Evolutionary conservation across 2,113 vertebrate genomes (phyloP), one percentile per base, ranked within the genome.

Genomic region (Speoplatyrhinus poulsoni): DNA sequence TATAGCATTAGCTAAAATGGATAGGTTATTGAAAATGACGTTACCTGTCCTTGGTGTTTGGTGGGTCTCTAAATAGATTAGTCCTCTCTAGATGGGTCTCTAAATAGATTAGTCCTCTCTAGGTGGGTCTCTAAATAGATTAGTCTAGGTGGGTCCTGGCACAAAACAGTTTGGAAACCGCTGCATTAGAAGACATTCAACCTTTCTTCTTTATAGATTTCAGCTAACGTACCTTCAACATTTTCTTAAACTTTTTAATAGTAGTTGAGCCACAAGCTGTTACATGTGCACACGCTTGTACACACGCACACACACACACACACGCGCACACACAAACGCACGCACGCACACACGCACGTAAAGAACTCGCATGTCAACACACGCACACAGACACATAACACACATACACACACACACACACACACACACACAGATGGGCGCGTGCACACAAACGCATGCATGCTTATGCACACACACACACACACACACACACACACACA

Each of bases 131-230:
- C 26, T 26, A 26, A 26, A 26, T 26, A 26, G 26, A 26, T 26
- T 26, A 26, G 26, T 26, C 26, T 26, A 26, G 26, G 26, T 26
- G 26, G 26, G 26, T 26, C 2, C 1, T 26, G 26, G 26, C 1
- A 26, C 2, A 26, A 26, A 26, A 26, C 26, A 2, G 26, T 26
- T 26, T 26, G 26, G 26, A 26, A 26, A 26, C 26, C 26, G 1
- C 26, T 26, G 26, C 26, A 26, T 26, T 49, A 55, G 49, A 15
- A n/a, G 67, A 68, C 19, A 17, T 60, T 65, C 17, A 47, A n/a
- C 36, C 48, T 53, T 59, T 58, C 67, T 46, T 33, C 48, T 57
- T 63, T 72, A 53, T 17, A 48, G n/a, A 57, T 62, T 64, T 72
- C 52, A 53, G 41, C 13, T 15, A 62, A 33, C 36, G 57, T 65